Conservation (phyloP, 2,113 vertebrate genomes). For the Cebus imitator region DNA sequence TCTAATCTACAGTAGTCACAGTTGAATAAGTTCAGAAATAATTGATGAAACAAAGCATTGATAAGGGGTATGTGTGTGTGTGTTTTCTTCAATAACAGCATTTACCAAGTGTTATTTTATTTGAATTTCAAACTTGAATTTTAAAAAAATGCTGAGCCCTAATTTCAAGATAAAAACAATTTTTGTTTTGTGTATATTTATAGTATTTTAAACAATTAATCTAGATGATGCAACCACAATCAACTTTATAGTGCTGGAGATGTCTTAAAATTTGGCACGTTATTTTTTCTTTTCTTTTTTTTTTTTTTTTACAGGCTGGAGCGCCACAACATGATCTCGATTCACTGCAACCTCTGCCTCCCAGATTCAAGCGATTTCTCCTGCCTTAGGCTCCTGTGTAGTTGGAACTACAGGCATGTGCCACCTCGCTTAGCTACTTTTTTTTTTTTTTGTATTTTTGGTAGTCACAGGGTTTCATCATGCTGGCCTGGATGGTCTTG, state of each 20-base stretch:
- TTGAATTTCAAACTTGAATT: conserved; percentile 5
- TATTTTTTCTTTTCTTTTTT: not conserved
- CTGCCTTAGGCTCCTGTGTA: too few species aligned
- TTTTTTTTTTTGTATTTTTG: too few species aligned
- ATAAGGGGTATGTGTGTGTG: not conserved
- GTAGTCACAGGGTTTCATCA: too few species aligned
- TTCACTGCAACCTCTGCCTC: too few species aligned
- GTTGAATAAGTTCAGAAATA: conserved; percentile 71
- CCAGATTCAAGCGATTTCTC: too few species aligned
- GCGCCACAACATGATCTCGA: too few species aligned
- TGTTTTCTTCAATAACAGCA: not conserved
- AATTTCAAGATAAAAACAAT: not conserved
- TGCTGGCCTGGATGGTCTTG: too few species aligned
- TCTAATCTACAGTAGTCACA: conserved; percentile 49
- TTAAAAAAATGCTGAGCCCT: not conserved
- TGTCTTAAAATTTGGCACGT: not conserved
- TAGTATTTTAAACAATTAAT: not conserved
- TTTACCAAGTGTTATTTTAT: not conserved
- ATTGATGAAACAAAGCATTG: conserved; percentile 67
- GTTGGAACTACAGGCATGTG: too few species aligned
- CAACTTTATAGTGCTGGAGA: not conserved
- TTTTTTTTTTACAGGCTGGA: not conserved
- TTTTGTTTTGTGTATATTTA: not conserved
- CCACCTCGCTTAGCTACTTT: too few species aligned
- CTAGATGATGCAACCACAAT: not conserved